Percentiles rank a stretch among this genome's conserved stretches.
Conservation (phyloP, 2,113 vertebrate species). For the pig (Sus scrofa) region DNA sequence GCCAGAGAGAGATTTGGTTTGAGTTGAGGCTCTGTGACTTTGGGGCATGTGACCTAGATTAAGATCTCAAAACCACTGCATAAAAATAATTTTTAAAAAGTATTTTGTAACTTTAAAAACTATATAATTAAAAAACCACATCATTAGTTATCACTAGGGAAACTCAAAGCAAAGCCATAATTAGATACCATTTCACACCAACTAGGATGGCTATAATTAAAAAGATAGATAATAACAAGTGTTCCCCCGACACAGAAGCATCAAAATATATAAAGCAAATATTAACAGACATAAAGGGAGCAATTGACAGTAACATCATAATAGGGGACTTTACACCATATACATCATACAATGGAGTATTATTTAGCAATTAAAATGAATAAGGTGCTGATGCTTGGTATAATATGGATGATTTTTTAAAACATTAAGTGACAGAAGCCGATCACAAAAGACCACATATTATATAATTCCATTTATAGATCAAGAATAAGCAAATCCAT, state of each 20-base stretch:
- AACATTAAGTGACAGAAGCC: neutral
- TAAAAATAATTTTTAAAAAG: neutral
- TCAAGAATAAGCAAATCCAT: constrained; percentile 10
- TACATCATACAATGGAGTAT: neutral
- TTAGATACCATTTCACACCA: neutral
- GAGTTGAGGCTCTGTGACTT: neutral
- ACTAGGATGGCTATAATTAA: neutral
- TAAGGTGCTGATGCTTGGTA: neutral
- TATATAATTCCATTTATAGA: neutral
- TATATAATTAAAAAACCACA: neutral
- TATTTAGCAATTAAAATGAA: constrained; percentile 30
- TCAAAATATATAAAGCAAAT: neutral
- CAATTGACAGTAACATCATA: neutral
- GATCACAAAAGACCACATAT: constrained; percentile 20
- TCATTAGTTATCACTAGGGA: constrained; percentile 6
- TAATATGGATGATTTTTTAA: neutral
- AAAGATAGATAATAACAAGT: neutral
- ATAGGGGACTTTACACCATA: neutral
- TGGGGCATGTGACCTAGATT: neutral
- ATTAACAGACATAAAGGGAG: neutral
- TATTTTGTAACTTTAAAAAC: neutral
- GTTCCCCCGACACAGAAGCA: neutral
- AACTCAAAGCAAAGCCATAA: constrained; percentile 37
- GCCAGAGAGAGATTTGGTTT: neutral
- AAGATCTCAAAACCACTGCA: constrained; percentile 37